Evolutionary conservation across 2,888 invertebrate species (phyloP).

Genomic region (Hermodice carunculata): DNA sequence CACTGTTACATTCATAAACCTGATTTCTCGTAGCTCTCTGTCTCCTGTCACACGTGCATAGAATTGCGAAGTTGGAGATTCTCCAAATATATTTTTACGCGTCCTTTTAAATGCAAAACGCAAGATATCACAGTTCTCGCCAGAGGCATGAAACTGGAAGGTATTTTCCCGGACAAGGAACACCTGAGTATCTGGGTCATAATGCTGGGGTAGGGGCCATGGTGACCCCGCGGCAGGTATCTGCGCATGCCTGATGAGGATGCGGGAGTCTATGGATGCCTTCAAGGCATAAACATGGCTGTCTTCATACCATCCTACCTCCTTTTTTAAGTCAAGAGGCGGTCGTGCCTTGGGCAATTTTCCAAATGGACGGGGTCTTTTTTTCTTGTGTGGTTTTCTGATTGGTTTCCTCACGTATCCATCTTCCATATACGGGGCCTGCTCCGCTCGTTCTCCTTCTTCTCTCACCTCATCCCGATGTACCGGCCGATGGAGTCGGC

Average conservation of each 20-base stretch:
- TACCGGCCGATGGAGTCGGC: no score
- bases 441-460: no score
- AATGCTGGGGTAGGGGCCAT: conserved; percentile 48
- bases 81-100: conserved; percentile 69
- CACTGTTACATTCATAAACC: conserved; percentile 74
- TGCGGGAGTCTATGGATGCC: conserved; percentile 35
- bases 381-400: no score
- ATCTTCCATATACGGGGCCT: no score
- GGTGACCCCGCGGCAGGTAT: conserved; percentile 37
- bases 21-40: background rate
- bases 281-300: conserved; percentile 34
- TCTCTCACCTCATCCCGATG: no score
- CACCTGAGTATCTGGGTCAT: conserved; percentile 19
- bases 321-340: conserved; percentile 17
- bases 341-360: no score
- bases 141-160: conserved; percentile 47
- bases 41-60: background rate
- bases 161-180: conserved; percentile 24
- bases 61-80: conserved; percentile 38
- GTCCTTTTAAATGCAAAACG: conserved; percentile 74
- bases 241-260: conserved; percentile 39
- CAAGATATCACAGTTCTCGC: conserved; percentile 73
- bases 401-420: no score
- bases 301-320: conserved; percentile 39
- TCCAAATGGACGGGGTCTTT: no score